Conservation (phyloP, 2,797 vertebrate species). For the Cyclura pinguis region DNA sequence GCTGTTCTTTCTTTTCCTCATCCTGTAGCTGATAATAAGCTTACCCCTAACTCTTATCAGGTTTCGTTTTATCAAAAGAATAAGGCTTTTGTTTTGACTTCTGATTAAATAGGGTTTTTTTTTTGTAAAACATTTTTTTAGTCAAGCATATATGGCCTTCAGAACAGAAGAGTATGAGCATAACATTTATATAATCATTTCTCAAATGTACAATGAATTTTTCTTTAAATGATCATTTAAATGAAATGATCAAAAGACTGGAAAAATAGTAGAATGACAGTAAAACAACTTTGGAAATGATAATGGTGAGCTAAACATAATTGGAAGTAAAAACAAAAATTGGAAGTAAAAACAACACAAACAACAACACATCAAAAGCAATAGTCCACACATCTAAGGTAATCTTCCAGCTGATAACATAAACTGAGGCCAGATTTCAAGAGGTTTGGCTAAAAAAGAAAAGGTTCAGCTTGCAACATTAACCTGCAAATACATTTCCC, state of each 20-base stretch:
- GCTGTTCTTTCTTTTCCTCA: constrained; percentile 7
- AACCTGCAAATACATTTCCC: neutral
- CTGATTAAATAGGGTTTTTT: constrained; percentile 8
- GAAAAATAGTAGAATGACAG: neutral
- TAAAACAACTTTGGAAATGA: neutral
- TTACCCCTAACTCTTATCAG: constrained; percentile 29
- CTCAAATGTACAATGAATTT: neutral
- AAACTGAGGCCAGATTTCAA: neutral
- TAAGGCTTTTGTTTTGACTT: constrained; percentile 44
- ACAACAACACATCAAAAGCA: neutral
- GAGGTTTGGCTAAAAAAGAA: neutral
- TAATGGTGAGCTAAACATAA: neutral
- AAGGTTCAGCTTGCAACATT: neutral
- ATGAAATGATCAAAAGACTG: neutral
- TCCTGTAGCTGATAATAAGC: constrained; percentile 15
- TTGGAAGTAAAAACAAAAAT: no score
- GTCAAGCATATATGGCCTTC: accelerated
- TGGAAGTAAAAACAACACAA: no score
- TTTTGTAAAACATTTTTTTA: neutral
- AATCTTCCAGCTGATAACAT: neutral
- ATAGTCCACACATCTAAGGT: neutral
- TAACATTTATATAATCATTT: neutral
- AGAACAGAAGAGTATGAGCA: neutral
- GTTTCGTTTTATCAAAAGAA: constrained; percentile 48
- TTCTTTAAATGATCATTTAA: no score